Percentiles rank a stretch among this genome's conserved stretches.
phyloP scores from a whole-genome alignment of 1,140 invertebrate species.

The Apolygus lucorum region DNA sequence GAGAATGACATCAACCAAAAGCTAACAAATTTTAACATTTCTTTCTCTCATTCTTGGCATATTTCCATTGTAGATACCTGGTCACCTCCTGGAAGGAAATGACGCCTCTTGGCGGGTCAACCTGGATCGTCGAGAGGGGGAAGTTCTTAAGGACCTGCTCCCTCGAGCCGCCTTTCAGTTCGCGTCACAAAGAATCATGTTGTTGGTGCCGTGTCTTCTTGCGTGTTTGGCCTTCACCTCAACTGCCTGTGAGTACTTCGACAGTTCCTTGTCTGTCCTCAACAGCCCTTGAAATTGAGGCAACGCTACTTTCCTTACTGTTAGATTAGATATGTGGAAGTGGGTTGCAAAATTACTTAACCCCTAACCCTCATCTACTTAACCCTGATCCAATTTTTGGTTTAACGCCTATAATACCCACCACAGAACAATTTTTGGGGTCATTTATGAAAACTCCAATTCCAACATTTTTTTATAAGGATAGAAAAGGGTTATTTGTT shows the following conservation, averaged over 20 bases:
- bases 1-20: too few relatives aligned
- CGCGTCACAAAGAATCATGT: not conserved
- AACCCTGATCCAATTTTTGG: too few relatives aligned
- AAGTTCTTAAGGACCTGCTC: not conserved
- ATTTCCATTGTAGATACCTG: not conserved
- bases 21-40: not conserved
- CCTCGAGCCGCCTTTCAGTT: not conserved
- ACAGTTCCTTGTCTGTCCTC: not conserved
- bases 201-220: not conserved
- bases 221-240: not conserved
- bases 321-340: too few relatives aligned
- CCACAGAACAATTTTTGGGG: too few relatives aligned
- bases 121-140: not conserved
- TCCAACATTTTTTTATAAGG: too few relatives aligned
- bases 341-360: too few relatives aligned
- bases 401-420: too few relatives aligned
- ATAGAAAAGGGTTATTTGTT: too few relatives aligned
- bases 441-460: too few relatives aligned
- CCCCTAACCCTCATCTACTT: too few relatives aligned
- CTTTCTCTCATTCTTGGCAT: not conserved
- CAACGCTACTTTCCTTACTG: too few relatives aligned
- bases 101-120: not conserved
- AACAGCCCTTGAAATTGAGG: too few relatives aligned
- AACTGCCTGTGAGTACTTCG: not conserved
- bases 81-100: not conserved